Evolutionary conservation across 2,888 invertebrate species (phyloP), one percentile per base, ranked within the genome.

Genomic region (Tetheella fluctuosa): DNA sequence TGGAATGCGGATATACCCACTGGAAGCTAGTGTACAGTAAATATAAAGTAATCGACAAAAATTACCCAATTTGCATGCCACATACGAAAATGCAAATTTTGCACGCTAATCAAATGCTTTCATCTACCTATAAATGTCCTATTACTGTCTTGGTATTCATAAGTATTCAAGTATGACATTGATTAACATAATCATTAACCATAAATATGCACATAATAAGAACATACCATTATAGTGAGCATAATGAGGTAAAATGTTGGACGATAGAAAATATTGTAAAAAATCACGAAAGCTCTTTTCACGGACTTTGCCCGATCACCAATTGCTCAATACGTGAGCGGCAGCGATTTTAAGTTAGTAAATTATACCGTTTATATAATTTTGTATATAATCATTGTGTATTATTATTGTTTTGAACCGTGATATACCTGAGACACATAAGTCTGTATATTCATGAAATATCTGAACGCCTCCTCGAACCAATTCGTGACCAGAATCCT

Each of bases 251-350:
- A 57, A 60, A 57, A 17, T 62, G 52, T 58, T 17, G 48, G 6
- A 25, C 28, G 15, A 63, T 59, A 59, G 30, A 60, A 66, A 61
- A 69, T 59, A 56, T 20, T 59, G 23, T 23, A 15, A 34, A n/a
- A 65, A 66, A 69, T 59, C 73, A 73, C 73, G 70, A 73, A 70
- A 60, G 63, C 57, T 64, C 30, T 13, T 17, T 53, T 25, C n/a
- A 20, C 30, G 54, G 54, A 17, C 54, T 30, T 28, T 30, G 17
- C n/a, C 17, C 17, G 28, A 30, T 48, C 20, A 54, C n/a, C 54
- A 54, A 39, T 8, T 2, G 54, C 13, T 10, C 17, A 54, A 28
- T 28, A 13, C 5, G 28, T 30, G 30, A 54, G 54, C 54, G 30
- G 17, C 1, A 54, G 54, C 54, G 54, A 30, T 15, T 17, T 5